Base-by-base conservation (phyloP, 1,140 invertebrate genomes). In the Teleopsis dalmanni region DNA sequence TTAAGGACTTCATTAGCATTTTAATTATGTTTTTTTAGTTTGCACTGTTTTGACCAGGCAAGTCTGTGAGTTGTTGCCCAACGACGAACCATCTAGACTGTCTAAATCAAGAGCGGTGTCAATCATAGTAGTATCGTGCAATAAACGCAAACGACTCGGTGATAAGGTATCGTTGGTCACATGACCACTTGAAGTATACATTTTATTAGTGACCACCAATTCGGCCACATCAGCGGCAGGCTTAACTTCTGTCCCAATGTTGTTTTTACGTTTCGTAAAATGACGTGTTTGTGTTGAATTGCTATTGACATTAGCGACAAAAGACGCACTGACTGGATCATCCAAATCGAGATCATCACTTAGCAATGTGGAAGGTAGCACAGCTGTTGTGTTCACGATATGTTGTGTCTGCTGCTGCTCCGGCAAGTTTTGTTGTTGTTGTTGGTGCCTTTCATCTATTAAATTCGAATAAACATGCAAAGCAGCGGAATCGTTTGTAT, bases 41-140 rank as follows among this genome's bases (percentile, higher is more conserved):
- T n/a, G 41, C 10, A 50, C 36, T 50, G 70, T 60, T 46, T 73
- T 74, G 4, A 70, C 59, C 49, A 70, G 47, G 35, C 67, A 68
- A 18, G 61, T 56, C 37, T 68, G 64, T 6, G 67, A 70, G 44
- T 50, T 70, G 48, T 70, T 70, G 40, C 66, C 67, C 50, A 70
- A 59, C 48, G 63, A 67, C 33, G 66, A 65, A 9, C 64, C 67
- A 38, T 70, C 84, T 44, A 87, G 71, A 48, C 86, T 87, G 70
- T 91, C 88, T 48, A 90, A 75, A 74, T 91, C 88, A 46, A 91
- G 73, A 9, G 87, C 87, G 21, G 86, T 87, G 58, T 88, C 86
- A 58, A 89, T 89, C 87, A 90, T 88, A 6, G 87, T 89, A 13
- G 85, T 87, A 65, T 88, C 84, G 57, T 87, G 85, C 47, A 88